Percentiles rank a stretch among this genome's conserved stretches.
phyloP scores from a whole-genome alignment of 1,140 invertebrate species.

The Rhizoglyphus robini region DNA sequence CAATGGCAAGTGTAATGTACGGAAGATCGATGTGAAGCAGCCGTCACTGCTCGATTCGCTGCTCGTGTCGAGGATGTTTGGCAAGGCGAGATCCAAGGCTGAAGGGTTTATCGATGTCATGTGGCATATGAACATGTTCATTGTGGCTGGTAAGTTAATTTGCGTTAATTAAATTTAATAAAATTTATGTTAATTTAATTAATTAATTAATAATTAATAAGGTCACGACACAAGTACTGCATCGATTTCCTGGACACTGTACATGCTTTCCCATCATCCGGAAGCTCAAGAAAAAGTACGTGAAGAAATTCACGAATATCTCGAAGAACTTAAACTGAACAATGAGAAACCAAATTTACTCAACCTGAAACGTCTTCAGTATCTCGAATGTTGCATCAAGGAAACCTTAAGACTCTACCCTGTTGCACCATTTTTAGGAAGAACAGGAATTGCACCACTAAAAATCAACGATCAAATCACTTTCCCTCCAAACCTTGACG shows the following conservation, averaged over 20 bases:
- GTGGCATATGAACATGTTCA: background rate
- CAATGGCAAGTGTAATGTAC: background rate
- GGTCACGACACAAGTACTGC: background rate
- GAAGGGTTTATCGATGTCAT: background rate
- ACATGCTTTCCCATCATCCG: background rate
- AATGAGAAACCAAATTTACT: background rate
- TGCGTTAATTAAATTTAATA: too few species aligned
- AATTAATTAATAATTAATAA: too few species aligned
- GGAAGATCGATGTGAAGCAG: background rate
- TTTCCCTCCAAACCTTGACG: background rate
- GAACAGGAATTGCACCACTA: too few species aligned
- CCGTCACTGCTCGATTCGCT: background rate
- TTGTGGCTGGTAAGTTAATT: too few species aligned
- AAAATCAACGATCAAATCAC: background rate
- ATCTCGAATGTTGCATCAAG: too few species aligned
- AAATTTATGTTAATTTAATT: too few species aligned
- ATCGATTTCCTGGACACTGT: background rate
- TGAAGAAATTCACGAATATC: background rate
- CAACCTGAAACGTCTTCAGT: background rate
- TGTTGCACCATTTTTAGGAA: too few species aligned
- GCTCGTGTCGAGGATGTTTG: background rate
- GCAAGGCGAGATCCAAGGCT: background rate
- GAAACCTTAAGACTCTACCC: too few species aligned
- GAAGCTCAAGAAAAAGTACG: background rate
- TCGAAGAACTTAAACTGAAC: background rate